phyloP scores from a whole-genome alignment of 2,888 invertebrate genomes.

The Eledona agricola region DNA sequence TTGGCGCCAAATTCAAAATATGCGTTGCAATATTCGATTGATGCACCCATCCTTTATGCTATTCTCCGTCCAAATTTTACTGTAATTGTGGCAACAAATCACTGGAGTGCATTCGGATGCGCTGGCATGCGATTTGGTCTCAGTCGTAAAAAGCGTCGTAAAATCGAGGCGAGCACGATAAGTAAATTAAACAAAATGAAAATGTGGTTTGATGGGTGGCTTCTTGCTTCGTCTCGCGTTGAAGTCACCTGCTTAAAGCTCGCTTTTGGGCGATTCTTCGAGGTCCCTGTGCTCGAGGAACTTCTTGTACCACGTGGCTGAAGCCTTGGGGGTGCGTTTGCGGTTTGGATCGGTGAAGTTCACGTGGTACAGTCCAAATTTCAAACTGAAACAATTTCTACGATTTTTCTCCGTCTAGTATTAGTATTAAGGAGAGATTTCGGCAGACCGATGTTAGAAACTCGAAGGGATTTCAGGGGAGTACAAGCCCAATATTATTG shows the following conservation, averaged over 20 bases:
- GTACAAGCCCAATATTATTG: too few species aligned
- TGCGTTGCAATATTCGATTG: too few species aligned
- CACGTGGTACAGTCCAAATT: slow-evolving; percentile 74
- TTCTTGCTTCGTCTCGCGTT: slow-evolving; percentile 22
- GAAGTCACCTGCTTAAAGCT: slow-evolving; percentile 14
- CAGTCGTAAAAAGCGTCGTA: slow-evolving; percentile 11
- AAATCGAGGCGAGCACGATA: slow-evolving; percentile 34
- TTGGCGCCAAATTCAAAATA: too few species aligned
- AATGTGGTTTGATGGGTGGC: slow-evolving; percentile 32
- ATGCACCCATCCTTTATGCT: neutral
- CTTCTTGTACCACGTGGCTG: slow-evolving; percentile 66
- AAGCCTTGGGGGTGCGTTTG: slow-evolving; percentile 70
- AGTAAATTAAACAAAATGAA: slow-evolving; percentile 42
- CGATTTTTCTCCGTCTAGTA: too few species aligned
- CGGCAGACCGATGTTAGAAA: too few species aligned
- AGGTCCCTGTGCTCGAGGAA: slow-evolving; percentile 58
- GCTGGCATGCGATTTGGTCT: slow-evolving; percentile 12
- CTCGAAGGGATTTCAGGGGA: too few species aligned
- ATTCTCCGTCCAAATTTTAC: neutral
- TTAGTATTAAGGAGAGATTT: too few species aligned
- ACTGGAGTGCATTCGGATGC: slow-evolving; percentile 7
- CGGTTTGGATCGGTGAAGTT: slow-evolving; percentile 68
- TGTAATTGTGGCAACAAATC: slow-evolving; percentile 8
- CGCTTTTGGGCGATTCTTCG: slow-evolving; percentile 3
- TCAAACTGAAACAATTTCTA: slow-evolving; percentile 69